Conservation (phyloP, 1,140 invertebrate genomes). For the Hermatobates lingyangjiaoensis region DNA sequence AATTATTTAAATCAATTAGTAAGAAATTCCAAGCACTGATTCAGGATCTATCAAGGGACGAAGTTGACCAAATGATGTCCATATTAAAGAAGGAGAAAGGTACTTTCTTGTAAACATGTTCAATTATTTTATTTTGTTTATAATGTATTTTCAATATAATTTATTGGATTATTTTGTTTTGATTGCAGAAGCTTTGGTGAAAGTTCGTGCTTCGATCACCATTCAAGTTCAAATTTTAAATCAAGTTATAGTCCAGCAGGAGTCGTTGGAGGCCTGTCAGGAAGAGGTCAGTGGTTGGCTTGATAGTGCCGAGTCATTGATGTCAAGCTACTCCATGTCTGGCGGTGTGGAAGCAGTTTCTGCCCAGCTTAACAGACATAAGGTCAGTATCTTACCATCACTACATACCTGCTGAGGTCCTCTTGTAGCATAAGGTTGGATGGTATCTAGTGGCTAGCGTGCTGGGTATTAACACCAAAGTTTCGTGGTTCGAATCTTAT, state of each 20-base stretch:
- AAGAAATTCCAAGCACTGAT: conserved; percentile 80
- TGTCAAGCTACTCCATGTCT: conserved; percentile 38
- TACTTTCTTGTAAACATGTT: conserved; percentile 5
- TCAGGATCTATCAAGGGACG: conserved; percentile 70
- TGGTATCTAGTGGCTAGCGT: too few species aligned
- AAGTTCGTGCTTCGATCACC: conserved; percentile 58
- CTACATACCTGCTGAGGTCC: too few species aligned
- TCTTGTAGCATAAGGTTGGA: too few species aligned
- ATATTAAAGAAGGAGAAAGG: conserved; percentile 70
- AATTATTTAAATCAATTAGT: conserved; percentile 70
- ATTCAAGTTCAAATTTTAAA: conserved; percentile 59
- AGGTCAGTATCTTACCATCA: background rate
- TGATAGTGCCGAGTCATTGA: conserved; percentile 54
- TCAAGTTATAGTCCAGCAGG: conserved; percentile 72
- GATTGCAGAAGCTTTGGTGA: conserved; percentile 49
- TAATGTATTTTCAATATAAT: background rate
- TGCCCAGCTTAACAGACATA: conserved; percentile 38
- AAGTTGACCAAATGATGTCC: conserved; percentile 77
- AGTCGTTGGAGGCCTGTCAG: conserved; percentile 71
- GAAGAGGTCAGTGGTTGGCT: conserved; percentile 70
- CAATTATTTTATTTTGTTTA: background rate
- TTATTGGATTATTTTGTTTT: conserved; percentile 5
- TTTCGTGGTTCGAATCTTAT: too few species aligned
- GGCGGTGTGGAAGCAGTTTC: conserved; percentile 54
- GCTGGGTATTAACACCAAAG: too few species aligned